Percentiles rank a stretch among this genome's conserved stretches.
Conservation (phyloP, 2,113 vertebrate genomes). For the Thoracochromis brauschi region DNA sequence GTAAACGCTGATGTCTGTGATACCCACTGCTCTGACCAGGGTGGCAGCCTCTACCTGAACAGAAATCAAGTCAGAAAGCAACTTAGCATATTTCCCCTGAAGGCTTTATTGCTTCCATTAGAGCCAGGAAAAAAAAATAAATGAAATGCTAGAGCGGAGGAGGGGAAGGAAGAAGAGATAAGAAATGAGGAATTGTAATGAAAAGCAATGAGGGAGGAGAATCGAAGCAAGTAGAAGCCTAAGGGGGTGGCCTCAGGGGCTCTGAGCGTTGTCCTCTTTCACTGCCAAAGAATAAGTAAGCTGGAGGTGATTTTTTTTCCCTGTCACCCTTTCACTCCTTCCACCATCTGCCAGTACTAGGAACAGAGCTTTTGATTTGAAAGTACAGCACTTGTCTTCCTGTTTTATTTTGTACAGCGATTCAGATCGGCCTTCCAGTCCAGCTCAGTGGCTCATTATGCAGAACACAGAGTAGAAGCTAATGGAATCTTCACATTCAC, state of each 20-base stretch:
- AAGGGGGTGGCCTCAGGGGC: not conserved
- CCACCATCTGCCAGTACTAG: constrained; percentile 3
- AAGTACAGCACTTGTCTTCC: not conserved
- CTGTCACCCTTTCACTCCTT: not conserved
- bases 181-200: constrained; percentile 3
- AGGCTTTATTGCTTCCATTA: not conserved
- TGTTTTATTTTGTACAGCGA: not conserved
- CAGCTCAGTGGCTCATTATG: not conserved
- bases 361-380: not conserved
- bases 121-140: not conserved
- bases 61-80: constrained; percentile 17
- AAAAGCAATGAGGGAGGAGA: not conserved
- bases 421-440: not conserved
- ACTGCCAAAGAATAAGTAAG: constrained; percentile 1
- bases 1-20: not conserved
- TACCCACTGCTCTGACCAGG: not conserved
- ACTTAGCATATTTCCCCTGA: constrained; percentile 31
- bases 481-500: not conserved
- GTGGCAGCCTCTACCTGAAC: not conserved
- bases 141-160: constrained; percentile 3
- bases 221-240: not conserved
- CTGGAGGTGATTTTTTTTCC: not conserved
- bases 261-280: not conserved
- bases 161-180: constrained; percentile 3
- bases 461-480: not conserved